A percentile compares a stretch with the other conserved stretches of the same genome.
Conservation (phyloP, 2,797 vertebrate species). For the Pipistrellus nathusii region DNA sequence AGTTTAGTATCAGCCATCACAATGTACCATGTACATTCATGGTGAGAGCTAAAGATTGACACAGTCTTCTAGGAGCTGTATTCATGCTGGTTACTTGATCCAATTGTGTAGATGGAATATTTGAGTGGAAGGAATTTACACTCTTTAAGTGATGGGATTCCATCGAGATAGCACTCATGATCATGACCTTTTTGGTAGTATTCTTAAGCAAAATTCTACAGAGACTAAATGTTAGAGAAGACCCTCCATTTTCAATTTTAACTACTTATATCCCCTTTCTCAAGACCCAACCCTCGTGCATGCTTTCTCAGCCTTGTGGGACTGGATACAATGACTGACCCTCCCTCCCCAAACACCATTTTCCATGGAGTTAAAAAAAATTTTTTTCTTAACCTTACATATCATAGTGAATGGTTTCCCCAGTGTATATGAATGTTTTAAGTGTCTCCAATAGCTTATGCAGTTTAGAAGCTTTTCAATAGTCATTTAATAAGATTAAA, state of each 20-base stretch:
- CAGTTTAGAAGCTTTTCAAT: constrained; percentile 86
- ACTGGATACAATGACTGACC: constrained; percentile 81
- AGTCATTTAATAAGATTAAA: constrained; percentile 86
- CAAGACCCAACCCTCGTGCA: constrained; percentile 79
- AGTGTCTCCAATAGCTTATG: constrained; percentile 87
- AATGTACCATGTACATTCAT: constrained; percentile 84
- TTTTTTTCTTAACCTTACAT: constrained; percentile 83
- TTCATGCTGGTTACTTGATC: constrained; percentile 85
- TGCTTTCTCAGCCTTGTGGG: constrained; percentile 88
- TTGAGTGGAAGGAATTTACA: constrained; percentile 82
- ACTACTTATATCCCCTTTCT: constrained; percentile 78
- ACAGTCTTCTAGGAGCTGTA: constrained; percentile 87
- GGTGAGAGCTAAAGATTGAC: constrained; percentile 85
- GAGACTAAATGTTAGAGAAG: constrained; percentile 84
- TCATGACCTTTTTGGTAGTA: constrained; percentile 85
- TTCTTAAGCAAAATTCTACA: constrained; percentile 84
- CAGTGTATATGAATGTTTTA: constrained; percentile 88
- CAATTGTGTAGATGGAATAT: constrained; percentile 82
- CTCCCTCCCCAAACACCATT: constrained; percentile 74
- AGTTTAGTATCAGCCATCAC: constrained; percentile 86
- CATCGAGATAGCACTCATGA: constrained; percentile 78
- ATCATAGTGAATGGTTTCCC: constrained; percentile 88
- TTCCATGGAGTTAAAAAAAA: constrained; percentile 79
- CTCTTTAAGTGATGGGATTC: constrained; percentile 82
- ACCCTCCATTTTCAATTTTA: constrained; percentile 83